phyloP scores from a whole-genome alignment of 2,797 vertebrate species.

The Manis javanica region DNA sequence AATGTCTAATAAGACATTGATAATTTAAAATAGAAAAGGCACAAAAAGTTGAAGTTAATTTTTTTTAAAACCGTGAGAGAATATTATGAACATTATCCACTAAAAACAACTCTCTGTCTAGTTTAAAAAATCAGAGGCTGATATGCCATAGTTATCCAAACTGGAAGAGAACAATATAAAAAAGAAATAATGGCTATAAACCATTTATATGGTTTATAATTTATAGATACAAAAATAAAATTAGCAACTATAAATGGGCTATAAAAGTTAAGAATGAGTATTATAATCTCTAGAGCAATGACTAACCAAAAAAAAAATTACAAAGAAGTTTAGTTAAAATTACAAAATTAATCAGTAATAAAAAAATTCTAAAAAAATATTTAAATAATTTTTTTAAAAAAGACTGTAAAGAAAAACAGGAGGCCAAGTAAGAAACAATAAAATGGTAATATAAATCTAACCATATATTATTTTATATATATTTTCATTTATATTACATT shows the following conservation, averaged over 20 bases:
- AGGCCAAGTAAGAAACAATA: neutral
- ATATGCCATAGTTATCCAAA: neutral
- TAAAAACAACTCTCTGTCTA: neutral
- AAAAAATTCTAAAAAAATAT: conserved; percentile 2
- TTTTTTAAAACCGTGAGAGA: neutral
- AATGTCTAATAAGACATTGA: neutral
- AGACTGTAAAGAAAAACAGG: neutral
- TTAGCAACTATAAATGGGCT: neutral
- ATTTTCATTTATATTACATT: too few relatives aligned
- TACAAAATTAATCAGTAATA: neutral
- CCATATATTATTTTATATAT: neutral
- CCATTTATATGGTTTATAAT: too few relatives aligned
- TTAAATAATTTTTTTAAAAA: neutral
- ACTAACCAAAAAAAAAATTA: neutral
- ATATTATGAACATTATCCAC: neutral
- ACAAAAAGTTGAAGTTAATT: neutral
- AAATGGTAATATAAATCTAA: neutral
- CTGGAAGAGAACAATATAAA: neutral
- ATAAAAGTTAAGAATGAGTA: conserved; percentile 11
- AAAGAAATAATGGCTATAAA: neutral
- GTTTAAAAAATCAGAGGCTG: neutral
- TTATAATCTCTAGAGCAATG: neutral
- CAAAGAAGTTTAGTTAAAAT: neutral
- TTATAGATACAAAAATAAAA: conserved; percentile 3
- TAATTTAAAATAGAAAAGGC: neutral